Evolutionary conservation across 2,113 vertebrate species (phyloP), one percentile per base, ranked within the genome.

Genomic region (Burhinus bistriatus): DNA sequence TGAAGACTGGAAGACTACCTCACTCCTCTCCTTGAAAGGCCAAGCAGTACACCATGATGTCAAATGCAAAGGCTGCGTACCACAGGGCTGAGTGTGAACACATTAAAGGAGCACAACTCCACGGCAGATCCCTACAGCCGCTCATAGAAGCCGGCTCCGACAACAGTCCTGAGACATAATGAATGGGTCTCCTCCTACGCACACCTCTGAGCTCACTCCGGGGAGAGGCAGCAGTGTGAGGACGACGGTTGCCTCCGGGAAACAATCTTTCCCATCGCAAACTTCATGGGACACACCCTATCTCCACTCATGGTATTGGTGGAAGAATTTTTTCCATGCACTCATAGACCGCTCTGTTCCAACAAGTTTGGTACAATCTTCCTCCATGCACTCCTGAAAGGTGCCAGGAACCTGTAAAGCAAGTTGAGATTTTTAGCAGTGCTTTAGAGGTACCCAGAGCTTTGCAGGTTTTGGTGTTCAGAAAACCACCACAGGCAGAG

Each of bases 281-380:
- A 7, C 66, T 75, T 83, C 45, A 16, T 2, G 8, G 84, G 84
- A 76, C 96, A 93, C 96, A 58, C 95, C 94, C 94, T 36, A 72
- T 38, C 62, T 80, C 44, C 81, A 93, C 66, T 45, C 89, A 49
- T 54, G 79, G 70, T 40, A 95, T 2, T 71, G 81, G 81, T 79
- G 84, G 49, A 95, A 47, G 76, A 80, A 73, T 77, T 87, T 91
- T 93, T 90, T 96, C 93, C 93, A 57, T 73, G 79, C 22, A 4
- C 23, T 92, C 84, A 93, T 30, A 73, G 26, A 80, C 52, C 1
- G 26, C 38, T 68, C 54, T 96, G 94, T 96, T 94, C 45, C 62
- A 94, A 96, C 95, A 96, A 93, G 96, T 83, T 83, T 66, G n/a
- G 45, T 40, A 21, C 62, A 87, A 89, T 96, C 93, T 66, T 91